A percentile compares a stretch with the other conserved stretches of the same genome.
Evolutionary conservation across 2,113 vertebrate species (phyloP).

Genomic region (Vulpes vulpes): DNA sequence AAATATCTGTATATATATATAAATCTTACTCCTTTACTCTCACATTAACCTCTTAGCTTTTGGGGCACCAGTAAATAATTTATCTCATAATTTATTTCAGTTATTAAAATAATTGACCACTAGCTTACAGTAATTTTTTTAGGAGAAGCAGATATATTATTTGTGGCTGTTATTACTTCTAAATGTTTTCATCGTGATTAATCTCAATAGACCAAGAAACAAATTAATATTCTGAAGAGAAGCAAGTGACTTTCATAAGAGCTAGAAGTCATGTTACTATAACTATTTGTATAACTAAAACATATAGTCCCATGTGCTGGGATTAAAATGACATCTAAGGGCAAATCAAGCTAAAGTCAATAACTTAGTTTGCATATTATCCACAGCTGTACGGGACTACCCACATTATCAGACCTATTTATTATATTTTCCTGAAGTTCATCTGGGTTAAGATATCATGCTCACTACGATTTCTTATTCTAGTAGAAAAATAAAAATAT

Average conservation of each 20-base stretch:
- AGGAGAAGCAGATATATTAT: slow-evolving; percentile 71
- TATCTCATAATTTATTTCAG: slow-evolving; percentile 75
- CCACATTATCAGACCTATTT: not conserved
- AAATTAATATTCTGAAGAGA: slow-evolving; percentile 25
- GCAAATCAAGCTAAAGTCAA: not conserved
- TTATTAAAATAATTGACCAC: slow-evolving; percentile 79
- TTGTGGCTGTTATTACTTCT: slow-evolving; percentile 74
- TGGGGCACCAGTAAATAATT: slow-evolving; percentile 45
- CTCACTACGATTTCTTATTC: slow-evolving; percentile 56
- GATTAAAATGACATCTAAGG: not conserved
- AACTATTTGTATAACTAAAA: slow-evolving; percentile 6
- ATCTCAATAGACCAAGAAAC: slow-evolving; percentile 61
- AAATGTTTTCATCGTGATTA: slow-evolving; percentile 70
- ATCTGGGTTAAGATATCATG: slow-evolving; percentile 28
- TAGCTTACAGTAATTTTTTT: slow-evolving; percentile 72
- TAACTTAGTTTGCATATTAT: not conserved
- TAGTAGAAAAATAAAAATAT: slow-evolving; percentile 31
- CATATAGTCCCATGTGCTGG: not conserved
- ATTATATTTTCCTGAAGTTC: not conserved
- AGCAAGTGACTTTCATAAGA: not conserved
- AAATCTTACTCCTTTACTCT: slow-evolving; percentile 78
- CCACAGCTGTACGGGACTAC: not conserved
- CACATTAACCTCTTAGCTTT: slow-evolving; percentile 42
- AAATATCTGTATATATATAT: not conserved
- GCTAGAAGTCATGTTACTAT: not conserved